Base-by-base conservation (phyloP, 2,113 vertebrate genomes). In the Epinephelus fuscoguttatus region DNA sequence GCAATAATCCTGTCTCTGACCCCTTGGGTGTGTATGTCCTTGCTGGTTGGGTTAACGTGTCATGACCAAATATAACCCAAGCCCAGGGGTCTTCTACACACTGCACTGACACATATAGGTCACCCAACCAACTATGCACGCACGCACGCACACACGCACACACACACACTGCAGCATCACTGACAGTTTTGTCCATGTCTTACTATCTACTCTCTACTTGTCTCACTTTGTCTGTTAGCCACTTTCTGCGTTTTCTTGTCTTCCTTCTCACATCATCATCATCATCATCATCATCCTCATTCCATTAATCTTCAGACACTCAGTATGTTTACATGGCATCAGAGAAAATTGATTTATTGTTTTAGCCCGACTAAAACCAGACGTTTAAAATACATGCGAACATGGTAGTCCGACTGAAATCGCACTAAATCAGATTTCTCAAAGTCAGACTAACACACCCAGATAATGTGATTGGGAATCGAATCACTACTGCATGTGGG, bases 81-180 rank as follows among this genome's bases (percentile, higher is more conserved):
- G 88, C 87, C 81, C 66, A 73, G 45, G 81, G 86, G 81, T 89
- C 80, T 82, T 60, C 72, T 50, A 30, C 50, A 71, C 40, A 64
- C 69, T 75, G 80, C 55, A 71, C 40, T 73, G 75, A 78, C 71
- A 80, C 88, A 91, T 87, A 69, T 86, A 91, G 87, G 88, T 89
- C 90, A 91, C 70, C 21, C 52, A 57, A 18, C 37, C 68, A 67
- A 45, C 42, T 45, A 45, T 71, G 18, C 21, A 49, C 70, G 52
- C 37, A 59, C 37, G 40, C 66, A 52, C 81, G 68, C n/a, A 78
- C 60, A 23, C 81, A 73, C 42, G 74, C 67, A 66, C 68, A 30
- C 74, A 59, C 30, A 84, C n/a, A 33, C 56, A 21, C 50, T 57
- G n/a, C 45, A 40, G 8, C 61, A 66, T 17, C 49, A 30, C 61